Base-by-base conservation (phyloP, 2,888 invertebrate genomes). In the Bellardia pandia region DNA sequence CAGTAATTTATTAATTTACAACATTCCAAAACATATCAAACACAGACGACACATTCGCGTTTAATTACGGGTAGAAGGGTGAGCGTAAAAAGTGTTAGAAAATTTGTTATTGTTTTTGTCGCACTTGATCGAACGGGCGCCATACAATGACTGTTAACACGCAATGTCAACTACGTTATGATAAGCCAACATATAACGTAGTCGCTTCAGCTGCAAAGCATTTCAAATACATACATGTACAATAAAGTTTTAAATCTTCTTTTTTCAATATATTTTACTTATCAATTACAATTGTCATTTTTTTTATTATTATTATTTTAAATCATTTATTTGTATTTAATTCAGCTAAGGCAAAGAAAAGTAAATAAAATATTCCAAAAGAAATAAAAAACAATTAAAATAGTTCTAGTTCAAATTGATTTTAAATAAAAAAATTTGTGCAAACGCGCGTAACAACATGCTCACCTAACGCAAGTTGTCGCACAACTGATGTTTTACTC, bases 391-490 rank as follows among this genome's bases (percentile, higher is more conserved):
- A 74, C 40, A 62, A 74, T 79, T 51, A 40, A 79, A 85, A 75
- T 45, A 79, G 60, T 80, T 80, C 7, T 51, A 48, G n/a, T 80
- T 64, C 11, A 53, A 75, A 42, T 69, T 62, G n/a, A 16, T 16
- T 62, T 80, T 71, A 16, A 74, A 58, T 58, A 48, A 66, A 58
- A 58, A 74, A 64, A 40, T 64, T 72, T 80, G 88, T 90, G 88
- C 91, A 91, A 91, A 92, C 92, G 91, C 92, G 92, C 93, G 94
- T 94, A 92, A 94, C 93, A 91, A 92, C 92, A 90, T 92, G 92
- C 91, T 92, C 90, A 92, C 95, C 91, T 92, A 94, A 94, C 95
- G 95, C 94, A 95, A 94, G 95, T 94, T 95, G 95, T 94, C 95
- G 95, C 95, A 95, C 94, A 94, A 95, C 95, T 95, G 92, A 93